Base-by-base conservation (phyloP, 2,888 invertebrate genomes). In the Agriotes lineatus region DNA sequence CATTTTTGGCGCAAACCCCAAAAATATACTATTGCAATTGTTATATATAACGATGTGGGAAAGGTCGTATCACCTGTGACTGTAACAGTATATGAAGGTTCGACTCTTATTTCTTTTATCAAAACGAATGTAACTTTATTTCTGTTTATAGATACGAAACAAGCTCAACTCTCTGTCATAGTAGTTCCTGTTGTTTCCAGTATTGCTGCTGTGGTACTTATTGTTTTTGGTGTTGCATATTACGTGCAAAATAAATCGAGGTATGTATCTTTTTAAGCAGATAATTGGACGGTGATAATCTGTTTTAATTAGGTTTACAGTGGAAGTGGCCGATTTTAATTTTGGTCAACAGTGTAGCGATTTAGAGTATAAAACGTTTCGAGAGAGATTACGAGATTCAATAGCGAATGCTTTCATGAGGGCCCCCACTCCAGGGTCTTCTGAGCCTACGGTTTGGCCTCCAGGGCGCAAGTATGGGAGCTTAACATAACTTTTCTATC, bases 251-350 rank as follows among this genome's bases (percentile, higher is more conserved):
- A 92, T 80, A 88, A 93, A 75, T 91, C 92, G 59, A 90, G 93
- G 92, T 91, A 81, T 78, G 79, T 75, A 57, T 64, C 7, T 7
- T 25, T 25, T 4, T n/a, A 18, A 14, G 9, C 12, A 12, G 5
- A n/a, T 2, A 10, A n/a, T 2, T 1, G n/a, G 3, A 50, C 10
- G 1, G 1, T 22, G n/a, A 12, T 9, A 20, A 10, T 12, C 12
- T 0, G 12, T 33, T 70, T 68, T 54, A 82, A 83, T 3, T 82
- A 93, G 93, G 74, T 92, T 92, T 78, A 91, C 90, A 1, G 89
- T 96, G 48, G 96, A 96, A 87, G 95, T 95, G 10, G 96, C 96
- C 0, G 93, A 96, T 83, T 96, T 96, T 79, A 94, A 96, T 82
- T 96, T 96, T 81, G 94, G 95, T 0, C 93, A 92, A 77, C 89